Conservation (phyloP, 2,888 invertebrate species). For the Cheilosia grossa region DNA sequence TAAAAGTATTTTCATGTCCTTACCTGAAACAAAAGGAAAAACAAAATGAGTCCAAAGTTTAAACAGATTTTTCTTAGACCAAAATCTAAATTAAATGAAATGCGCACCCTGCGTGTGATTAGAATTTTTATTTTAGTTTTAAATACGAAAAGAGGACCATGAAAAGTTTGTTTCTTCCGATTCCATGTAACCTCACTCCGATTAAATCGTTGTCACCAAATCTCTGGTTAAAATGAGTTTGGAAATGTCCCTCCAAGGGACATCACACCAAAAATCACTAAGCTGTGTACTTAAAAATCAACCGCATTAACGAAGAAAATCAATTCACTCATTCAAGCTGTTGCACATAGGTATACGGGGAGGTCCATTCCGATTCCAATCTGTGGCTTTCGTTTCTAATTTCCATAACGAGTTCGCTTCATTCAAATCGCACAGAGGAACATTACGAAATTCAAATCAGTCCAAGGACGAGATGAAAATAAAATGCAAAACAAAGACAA, state of each 20-base stretch:
- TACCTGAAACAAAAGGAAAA: slow-evolving; percentile 31
- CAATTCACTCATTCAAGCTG: slow-evolving; percentile 37
- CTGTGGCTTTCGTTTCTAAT: slow-evolving; percentile 20
- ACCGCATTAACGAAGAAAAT: slow-evolving; percentile 11
- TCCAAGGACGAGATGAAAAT: slow-evolving; percentile 8
- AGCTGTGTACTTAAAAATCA: slow-evolving; percentile 19
- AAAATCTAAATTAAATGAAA: slow-evolving; percentile 13
- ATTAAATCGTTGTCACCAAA: slow-evolving; percentile 34
- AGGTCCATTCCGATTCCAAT: slow-evolving; percentile 18
- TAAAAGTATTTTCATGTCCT: neutral
- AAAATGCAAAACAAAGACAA: slow-evolving; percentile 12
- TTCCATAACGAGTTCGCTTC: slow-evolving; percentile 59
- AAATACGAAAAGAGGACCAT: neutral
- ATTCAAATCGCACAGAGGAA: slow-evolving; percentile 31
- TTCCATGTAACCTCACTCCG: slow-evolving; percentile 27
- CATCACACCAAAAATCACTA: slow-evolving; percentile 29
- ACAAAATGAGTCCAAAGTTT: neutral
- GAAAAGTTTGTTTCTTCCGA: slow-evolving; percentile 15
- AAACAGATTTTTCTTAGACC: neutral
- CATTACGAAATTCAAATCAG: slow-evolving; percentile 44
- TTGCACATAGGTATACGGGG: slow-evolving; percentile 4
- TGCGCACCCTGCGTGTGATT: slow-evolving; percentile 6
- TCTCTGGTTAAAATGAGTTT: slow-evolving; percentile 25
- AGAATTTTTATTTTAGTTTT: slow-evolving; percentile 19
- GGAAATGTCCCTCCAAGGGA: neutral